Conservation (phyloP, 2,113 vertebrate genomes). For the Hyperoodon ampullatus region DNA sequence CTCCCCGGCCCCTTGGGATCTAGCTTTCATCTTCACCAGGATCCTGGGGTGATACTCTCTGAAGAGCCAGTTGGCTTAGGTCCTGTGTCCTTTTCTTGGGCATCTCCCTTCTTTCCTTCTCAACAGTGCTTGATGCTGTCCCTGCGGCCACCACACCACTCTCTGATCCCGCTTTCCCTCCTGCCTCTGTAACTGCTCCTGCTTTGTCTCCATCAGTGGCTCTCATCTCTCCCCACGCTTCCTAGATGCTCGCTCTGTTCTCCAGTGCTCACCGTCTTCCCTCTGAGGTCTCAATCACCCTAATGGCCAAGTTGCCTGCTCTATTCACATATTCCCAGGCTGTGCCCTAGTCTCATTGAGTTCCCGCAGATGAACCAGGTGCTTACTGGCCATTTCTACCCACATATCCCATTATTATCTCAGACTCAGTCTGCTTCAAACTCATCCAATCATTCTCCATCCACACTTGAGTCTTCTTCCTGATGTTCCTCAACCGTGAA, state of each 20-base stretch:
- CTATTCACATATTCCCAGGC: not conserved
- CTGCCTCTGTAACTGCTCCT: not conserved
- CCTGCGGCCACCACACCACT: fast-evolving
- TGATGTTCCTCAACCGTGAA: not conserved
- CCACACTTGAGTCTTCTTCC: not conserved
- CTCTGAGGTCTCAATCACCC: not conserved
- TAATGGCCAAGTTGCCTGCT: not conserved
- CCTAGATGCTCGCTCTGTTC: not conserved
- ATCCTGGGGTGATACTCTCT: not conserved
- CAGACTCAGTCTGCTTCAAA: not conserved
- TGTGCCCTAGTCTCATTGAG: not conserved
- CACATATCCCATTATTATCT: not conserved
- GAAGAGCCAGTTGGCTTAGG: not conserved
- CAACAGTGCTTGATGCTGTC: not conserved
- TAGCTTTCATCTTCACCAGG: not conserved
- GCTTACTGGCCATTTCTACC: not conserved
- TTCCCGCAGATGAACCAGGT: not conserved
- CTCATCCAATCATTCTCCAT: not conserved
- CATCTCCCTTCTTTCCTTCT: not conserved
- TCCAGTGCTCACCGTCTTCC: not conserved
- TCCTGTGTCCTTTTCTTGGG: not conserved
- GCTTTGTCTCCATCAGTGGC: not conserved
- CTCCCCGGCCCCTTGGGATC: not conserved
- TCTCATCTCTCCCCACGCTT: not conserved
- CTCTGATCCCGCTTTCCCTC: not conserved